These are phyloP conservation scores for Operophtera brumata DNA, from an alignment of 2,888 invertebrate species.

Conservation along the genomic window DNA sequence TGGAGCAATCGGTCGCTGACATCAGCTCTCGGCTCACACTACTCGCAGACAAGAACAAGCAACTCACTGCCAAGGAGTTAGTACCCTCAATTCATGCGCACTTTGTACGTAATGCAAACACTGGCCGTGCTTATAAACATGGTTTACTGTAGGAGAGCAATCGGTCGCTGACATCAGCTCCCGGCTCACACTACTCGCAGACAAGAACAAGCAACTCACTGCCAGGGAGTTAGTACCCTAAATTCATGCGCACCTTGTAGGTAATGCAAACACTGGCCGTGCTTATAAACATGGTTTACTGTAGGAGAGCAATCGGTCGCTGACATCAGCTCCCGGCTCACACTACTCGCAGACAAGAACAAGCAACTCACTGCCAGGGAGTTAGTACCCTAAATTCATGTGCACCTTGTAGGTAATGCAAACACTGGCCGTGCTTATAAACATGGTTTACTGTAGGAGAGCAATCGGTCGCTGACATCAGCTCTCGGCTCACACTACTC, in stretches of 20 bases:
- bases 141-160: too few species aligned
- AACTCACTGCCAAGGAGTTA: constrained; percentile 62
- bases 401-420: background rate
- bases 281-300: too few species aligned
- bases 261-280: too few species aligned
- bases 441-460: too few species aligned
- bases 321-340: constrained; percentile 53
- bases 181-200: constrained; percentile 50
- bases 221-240: constrained; percentile 56
- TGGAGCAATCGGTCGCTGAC: constrained; percentile 58
- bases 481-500: constrained; percentile 51
- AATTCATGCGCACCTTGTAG: background rate
- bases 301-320: constrained; percentile 54
- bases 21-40: constrained; percentile 51
- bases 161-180: constrained; percentile 53
- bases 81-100: constrained; percentile 27
- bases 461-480: constrained; percentile 53
- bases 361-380: constrained; percentile 60
- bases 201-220: constrained; percentile 62
- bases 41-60: constrained; percentile 58
- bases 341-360: constrained; percentile 55
- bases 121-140: too few species aligned
- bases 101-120: background rate
- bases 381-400: constrained; percentile 44
- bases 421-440: too few species aligned